Percentiles rank a stretch among this genome's conserved stretches.
Evolutionary conservation across 2,888 invertebrate species (phyloP).

Genomic region (Trichacis sp.): DNA sequence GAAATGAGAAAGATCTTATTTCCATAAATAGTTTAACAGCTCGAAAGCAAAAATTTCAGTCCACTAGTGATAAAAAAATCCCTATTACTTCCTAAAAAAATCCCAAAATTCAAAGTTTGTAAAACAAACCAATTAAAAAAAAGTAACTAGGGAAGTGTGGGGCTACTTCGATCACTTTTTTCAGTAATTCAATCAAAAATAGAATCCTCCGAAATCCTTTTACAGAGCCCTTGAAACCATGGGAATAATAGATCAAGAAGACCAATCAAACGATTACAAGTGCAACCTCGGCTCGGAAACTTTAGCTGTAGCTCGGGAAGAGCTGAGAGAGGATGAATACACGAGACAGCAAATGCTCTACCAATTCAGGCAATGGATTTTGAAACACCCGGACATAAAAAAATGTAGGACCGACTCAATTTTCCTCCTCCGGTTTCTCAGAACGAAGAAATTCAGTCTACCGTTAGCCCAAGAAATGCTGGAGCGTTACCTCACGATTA

Average conservation of each 20-base stretch:
- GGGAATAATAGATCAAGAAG: slow-evolving; percentile 47
- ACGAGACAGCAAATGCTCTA: slow-evolving; percentile 80
- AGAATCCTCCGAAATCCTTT: not conserved
- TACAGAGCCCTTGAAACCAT: no score
- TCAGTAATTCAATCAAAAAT: not conserved
- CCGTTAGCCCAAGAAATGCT: slow-evolving; percentile 88
- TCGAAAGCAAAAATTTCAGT: no score
- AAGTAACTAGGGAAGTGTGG: not conserved
- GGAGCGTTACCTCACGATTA: slow-evolving; percentile 86
- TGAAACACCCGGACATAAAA: slow-evolving; percentile 84
- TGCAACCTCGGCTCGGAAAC: slow-evolving; percentile 51
- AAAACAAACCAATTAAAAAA: not conserved
- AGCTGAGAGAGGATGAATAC: slow-evolving; percentile 84
- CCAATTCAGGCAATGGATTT: slow-evolving; percentile 86
- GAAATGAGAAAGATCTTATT: no score
- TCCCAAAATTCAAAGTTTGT: not conserved
- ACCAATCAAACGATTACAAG: slow-evolving; percentile 50
- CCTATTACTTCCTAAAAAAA: no score
- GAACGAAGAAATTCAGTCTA: slow-evolving; percentile 89
- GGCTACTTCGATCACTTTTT: no score
- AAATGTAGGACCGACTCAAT: slow-evolving; percentile 85
- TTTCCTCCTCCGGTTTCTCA: slow-evolving; percentile 85
- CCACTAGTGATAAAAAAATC: no score
- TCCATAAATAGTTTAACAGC: no score
- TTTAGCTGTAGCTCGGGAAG: slow-evolving; percentile 63